Percentiles rank a stretch among this genome's conserved stretches.
phyloP scores from a whole-genome alignment of 2,797 vertebrate genomes.

The Etheostoma nigrum region DNA sequence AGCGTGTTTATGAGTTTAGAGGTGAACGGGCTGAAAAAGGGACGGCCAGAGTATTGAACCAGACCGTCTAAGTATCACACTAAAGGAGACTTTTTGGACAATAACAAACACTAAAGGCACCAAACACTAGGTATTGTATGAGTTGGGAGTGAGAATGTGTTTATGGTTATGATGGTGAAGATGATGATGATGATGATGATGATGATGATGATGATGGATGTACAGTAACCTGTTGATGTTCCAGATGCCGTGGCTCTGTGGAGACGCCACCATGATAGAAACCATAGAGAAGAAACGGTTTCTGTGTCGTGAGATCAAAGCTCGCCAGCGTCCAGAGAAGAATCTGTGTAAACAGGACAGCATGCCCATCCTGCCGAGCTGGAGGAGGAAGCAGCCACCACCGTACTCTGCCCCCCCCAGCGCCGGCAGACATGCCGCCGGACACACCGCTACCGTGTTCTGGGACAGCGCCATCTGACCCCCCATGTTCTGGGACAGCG shows the following conservation, averaged over 20 bases:
- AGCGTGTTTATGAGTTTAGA: no score
- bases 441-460: conserved; percentile 92
- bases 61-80: no score
- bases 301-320: conserved; percentile 96
- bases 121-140: no score
- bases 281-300: conserved; percentile 97
- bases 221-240: background rate
- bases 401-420: conserved; percentile 91
- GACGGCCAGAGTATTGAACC: no score
- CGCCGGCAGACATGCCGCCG: conserved; percentile 58
- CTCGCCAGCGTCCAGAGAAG: conserved; percentile 92
- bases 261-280: conserved; percentile 97
- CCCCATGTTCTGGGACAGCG: no score
- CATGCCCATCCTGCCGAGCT: conserved; percentile 95
- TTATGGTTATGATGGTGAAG: no score
- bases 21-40: no score
- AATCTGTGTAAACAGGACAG: conserved; percentile 97
- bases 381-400: conserved; percentile 92
- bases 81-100: no score
- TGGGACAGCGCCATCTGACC: conserved; percentile 90
- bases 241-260: conserved; percentile 93
- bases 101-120: no score
- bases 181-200: no score
- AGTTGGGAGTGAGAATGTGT: no score
- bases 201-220: no score